Evolutionary conservation across 2,888 invertebrate species (phyloP), one percentile per base, ranked within the genome.

Genomic region (Sylvicola cinctus): DNA sequence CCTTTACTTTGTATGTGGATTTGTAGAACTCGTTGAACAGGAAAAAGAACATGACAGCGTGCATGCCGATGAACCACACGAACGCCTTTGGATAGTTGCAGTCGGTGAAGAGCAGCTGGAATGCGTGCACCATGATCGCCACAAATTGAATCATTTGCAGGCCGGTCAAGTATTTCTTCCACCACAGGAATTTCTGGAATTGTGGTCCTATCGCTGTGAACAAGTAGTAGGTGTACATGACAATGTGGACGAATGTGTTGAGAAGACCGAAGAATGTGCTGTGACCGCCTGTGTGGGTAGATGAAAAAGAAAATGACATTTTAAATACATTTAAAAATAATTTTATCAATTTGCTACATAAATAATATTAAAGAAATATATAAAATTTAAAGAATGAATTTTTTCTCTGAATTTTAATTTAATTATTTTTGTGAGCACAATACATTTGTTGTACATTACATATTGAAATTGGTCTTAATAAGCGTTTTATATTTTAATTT

Each of bases 71-170:
- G 74, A 79, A 84, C 74, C 80, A 85, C 40, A 78, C 78, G 55
- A 87, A 85, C 3, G 75, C 76, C 37, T 74, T 71, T 1, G 91
- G 90, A 55, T 87, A 91, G 54, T 84, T 71, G 65, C 91, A 93
- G 34, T 85, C 83, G 44, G 74, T 49, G 64, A 87, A 79, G 43
- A 91, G 63, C 36, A 91, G 66, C 53, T 85, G 84, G 71, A 84
- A 83, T 3, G 87, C 81, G 58, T 91, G 91, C 5, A 79, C 45
- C 67, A 88, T 79, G 26, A 91, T 84, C 39, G 77, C 51, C 31
- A 90, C 68, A 50, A 93, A 93, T 60, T 93, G 91, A 15, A 85
- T 72, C 76, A 93, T 90, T 61, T 93, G 91, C 45, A 91, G 60
- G 7, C 74, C 68, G 8, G 91, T 91, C 49, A 93, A 66, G 54